These are phyloP conservation scores for Gymnoscelis rufifasciata DNA, from an alignment of 2,888 invertebrate species.

Conservation along the genomic window DNA sequence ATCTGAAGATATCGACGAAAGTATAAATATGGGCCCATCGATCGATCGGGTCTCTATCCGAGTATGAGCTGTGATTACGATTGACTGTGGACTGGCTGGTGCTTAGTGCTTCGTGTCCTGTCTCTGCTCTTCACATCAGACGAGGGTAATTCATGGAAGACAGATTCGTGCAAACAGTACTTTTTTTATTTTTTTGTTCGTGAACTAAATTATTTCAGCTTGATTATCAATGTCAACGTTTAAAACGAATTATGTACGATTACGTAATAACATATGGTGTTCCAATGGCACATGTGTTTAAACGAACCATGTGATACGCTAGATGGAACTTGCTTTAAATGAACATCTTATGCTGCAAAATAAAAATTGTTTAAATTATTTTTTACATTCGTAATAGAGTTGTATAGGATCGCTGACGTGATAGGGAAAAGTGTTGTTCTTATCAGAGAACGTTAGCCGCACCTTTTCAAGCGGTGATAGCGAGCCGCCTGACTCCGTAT, in stretches of 20 bases:
- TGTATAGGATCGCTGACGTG: slow-evolving; percentile 60
- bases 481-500: slow-evolving; percentile 53
- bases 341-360: slow-evolving; percentile 42
- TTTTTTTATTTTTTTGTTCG: too few species aligned
- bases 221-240: slow-evolving; percentile 42
- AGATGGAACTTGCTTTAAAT: slow-evolving; percentile 34
- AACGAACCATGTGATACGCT: slow-evolving; percentile 39
- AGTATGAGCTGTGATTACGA: slow-evolving; percentile 65
- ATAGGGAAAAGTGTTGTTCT: slow-evolving; percentile 71
- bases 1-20: slow-evolving; percentile 75
- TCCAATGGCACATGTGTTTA: slow-evolving; percentile 60
- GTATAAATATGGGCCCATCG: slow-evolving; percentile 78
- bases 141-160: slow-evolving; percentile 24
- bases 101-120: slow-evolving; percentile 35
- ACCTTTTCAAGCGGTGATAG: slow-evolving; percentile 73
- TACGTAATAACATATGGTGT: slow-evolving; percentile 70
- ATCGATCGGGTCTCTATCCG: slow-evolving; percentile 77
- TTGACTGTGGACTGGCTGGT: slow-evolving; percentile 47
- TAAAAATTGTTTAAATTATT: slow-evolving; percentile 32
- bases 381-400: slow-evolving; percentile 51
- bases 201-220: slow-evolving; percentile 24
- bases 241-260: slow-evolving; percentile 43
- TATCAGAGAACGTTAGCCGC: slow-evolving; percentile 74
- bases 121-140: slow-evolving; percentile 23
- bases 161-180: too few species aligned